Percentiles rank a stretch among this genome's conserved stretches.
Conservation (phyloP, 2,797 vertebrate genomes). For the Chelmon rostratus region DNA sequence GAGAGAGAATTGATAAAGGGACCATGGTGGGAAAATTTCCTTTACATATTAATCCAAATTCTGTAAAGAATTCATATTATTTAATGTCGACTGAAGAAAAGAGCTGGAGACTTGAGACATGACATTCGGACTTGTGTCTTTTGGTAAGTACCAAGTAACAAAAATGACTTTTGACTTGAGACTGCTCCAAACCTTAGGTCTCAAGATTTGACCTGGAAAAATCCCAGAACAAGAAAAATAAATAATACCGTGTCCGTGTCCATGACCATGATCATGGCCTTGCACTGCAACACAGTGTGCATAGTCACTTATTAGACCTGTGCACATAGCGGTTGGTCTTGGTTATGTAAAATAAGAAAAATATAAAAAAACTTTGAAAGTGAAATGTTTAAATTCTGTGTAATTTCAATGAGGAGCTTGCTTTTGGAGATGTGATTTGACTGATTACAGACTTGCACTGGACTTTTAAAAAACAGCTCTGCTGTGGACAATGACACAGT, state of each 20-base stretch:
- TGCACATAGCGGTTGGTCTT: not conserved
- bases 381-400: not conserved
- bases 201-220: not conserved
- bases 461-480: not conserved
- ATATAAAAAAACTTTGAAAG: not conserved
- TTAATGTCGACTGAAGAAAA: not conserved
- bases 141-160: not conserved
- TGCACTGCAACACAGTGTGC: not conserved
- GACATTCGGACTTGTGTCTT: not conserved
- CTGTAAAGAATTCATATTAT: not conserved
- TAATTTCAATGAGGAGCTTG: not conserved
- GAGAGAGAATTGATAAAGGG: not conserved
- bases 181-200: not conserved
- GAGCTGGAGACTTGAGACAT: not conserved
- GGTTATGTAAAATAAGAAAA: not conserved
- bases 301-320: not conserved
- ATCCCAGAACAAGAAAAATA: not conserved
- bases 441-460: not conserved
- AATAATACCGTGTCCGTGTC: not conserved
- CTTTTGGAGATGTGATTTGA: not conserved
- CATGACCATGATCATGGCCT: not conserved
- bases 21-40: not conserved
- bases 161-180: not conserved
- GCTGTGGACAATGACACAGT: not conserved
- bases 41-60: not conserved